Conservation (phyloP, 2,113 vertebrate genomes). For the Andinoacara biseriatus region DNA sequence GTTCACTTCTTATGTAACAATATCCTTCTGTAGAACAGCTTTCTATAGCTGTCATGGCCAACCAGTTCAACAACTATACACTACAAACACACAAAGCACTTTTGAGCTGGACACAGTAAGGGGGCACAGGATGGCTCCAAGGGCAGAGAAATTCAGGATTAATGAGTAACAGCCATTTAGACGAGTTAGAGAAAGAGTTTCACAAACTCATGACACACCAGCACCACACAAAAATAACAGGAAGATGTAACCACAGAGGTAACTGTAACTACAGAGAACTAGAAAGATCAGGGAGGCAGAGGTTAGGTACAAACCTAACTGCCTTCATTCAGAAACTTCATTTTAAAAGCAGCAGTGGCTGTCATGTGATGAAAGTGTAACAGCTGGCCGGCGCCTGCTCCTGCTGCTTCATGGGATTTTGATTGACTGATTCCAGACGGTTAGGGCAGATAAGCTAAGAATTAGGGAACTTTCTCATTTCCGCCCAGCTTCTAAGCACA, state of each 20-base stretch:
- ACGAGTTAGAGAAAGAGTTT: background rate
- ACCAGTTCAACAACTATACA: background rate
- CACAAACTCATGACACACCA: slow-evolving; percentile 2
- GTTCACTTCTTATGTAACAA: slow-evolving; percentile 23
- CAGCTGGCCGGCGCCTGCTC: slow-evolving; percentile 20
- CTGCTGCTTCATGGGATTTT: slow-evolving; percentile 33
- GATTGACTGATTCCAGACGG: slow-evolving; percentile 18
- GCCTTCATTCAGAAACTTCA: background rate
- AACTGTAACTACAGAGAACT: slow-evolving; percentile 30
- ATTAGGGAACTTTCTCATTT: slow-evolving; percentile 24
- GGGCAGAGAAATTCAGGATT: background rate
- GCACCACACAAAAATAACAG: background rate
- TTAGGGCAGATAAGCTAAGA: slow-evolving; percentile 37
- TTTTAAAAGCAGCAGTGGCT: slow-evolving; percentile 22
- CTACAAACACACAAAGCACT: background rate
- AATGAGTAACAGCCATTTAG: background rate
- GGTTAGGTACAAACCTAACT: slow-evolving; percentile 31
- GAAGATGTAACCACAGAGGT: background rate
- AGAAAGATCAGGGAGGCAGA: slow-evolving; percentile 5
- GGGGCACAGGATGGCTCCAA: background rate
- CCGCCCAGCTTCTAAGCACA: slow-evolving; percentile 14
- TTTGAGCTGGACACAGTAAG: background rate
- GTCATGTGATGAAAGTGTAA: slow-evolving; percentile 49
- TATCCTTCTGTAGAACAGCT: slow-evolving; percentile 4
- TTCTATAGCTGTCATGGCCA: background rate